Evolutionary conservation across 2,797 vertebrate genomes (phyloP).

Genomic region (Melanogrammus aeglefinus): DNA sequence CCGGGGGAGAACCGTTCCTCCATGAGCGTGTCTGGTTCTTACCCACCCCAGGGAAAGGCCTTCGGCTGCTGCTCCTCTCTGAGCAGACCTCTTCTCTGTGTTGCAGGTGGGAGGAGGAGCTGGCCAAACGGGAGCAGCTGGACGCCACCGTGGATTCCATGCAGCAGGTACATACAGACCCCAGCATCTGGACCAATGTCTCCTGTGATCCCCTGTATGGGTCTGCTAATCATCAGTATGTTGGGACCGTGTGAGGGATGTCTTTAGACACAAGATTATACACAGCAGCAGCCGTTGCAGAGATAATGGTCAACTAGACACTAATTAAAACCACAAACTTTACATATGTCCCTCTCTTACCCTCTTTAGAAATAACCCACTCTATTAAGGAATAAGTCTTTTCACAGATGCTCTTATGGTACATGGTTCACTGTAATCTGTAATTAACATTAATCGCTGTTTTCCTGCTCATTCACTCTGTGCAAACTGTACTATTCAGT

Average conservation of each 20-base stretch:
- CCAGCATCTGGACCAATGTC: not conserved
- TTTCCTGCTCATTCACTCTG: not conserved
- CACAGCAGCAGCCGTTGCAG: not conserved
- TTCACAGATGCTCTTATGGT: not conserved
- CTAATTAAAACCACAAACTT: not conserved
- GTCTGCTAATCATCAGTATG: too few species aligned
- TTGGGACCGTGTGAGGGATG: too few species aligned
- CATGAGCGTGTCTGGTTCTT: conserved; percentile 42
- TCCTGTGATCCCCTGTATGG: not conserved
- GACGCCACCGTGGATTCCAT: conserved; percentile 86
- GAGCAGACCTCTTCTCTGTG: conserved; percentile 25
- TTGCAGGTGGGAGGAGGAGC: conserved; percentile 94
- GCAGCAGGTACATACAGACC: conserved; percentile 81
- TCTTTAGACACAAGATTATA: too few species aligned
- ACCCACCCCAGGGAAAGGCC: conserved; percentile 29
- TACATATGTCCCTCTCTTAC: not conserved
- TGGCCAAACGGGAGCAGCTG: conserved; percentile 84
- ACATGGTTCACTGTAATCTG: not conserved
- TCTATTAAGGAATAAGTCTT: not conserved
- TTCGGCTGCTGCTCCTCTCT: conserved; percentile 27
- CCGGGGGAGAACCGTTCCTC: conserved; percentile 42
- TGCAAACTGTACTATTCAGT: conserved; percentile 8
- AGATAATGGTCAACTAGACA: not conserved
- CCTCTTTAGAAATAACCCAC: not conserved
- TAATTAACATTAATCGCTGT: not conserved